Evolutionary conservation across 2,113 vertebrate genomes (phyloP).

Genomic region (Podilymbus podiceps): DNA sequence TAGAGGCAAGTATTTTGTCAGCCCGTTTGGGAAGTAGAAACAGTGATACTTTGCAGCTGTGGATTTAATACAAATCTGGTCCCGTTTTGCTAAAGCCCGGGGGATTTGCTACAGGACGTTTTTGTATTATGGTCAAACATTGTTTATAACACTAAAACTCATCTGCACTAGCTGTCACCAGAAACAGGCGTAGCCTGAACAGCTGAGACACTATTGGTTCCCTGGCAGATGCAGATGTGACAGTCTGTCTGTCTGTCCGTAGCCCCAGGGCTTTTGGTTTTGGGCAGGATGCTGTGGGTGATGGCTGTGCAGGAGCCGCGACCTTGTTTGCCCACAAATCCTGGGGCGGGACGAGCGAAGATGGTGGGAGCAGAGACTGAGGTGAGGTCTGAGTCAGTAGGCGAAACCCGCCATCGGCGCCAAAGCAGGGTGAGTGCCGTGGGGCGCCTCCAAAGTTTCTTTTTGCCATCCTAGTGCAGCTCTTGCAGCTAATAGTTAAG

Average conservation of each 20-base stretch:
- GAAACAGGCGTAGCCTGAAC: neutral
- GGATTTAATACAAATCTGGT: neutral
- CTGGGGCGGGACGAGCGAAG: accelerated
- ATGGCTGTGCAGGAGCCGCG: accelerated
- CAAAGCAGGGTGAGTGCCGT: accelerated
- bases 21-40: neutral
- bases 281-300: accelerated
- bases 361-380: accelerated
- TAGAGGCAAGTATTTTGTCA: neutral
- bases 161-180: neutral
- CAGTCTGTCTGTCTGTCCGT: neutral
- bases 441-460: accelerated
- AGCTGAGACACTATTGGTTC: accelerated
- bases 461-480: neutral
- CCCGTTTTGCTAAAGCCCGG: neutral
- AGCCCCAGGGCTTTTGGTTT: neutral
- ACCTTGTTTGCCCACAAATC: accelerated
- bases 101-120: neutral
- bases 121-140: neutral
- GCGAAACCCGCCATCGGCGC: accelerated
- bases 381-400: neutral
- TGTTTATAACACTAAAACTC: neutral
- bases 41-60: neutral
- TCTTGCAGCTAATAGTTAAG: accelerated
- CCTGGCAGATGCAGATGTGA: accelerated